A percentile compares a stretch with the other conserved stretches of the same genome.
These are phyloP conservation scores for Diadromus collaris DNA, from an alignment of 2,888 invertebrate species.

Conservation along the genomic window DNA sequence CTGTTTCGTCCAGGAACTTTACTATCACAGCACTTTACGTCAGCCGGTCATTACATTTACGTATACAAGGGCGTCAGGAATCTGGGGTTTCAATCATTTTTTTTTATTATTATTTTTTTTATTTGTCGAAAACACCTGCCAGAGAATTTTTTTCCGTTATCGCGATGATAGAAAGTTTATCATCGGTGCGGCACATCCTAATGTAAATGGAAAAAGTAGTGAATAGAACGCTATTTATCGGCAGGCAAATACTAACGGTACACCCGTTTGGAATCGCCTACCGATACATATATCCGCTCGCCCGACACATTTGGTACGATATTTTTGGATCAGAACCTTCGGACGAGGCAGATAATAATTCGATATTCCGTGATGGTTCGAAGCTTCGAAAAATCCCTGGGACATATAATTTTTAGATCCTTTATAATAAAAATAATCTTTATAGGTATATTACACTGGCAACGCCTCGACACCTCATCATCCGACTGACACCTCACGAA, in stretches of 20 bases:
- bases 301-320: too few relatives aligned
- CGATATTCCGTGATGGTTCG: background rate
- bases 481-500: constrained; percentile 50
- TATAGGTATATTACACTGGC: background rate
- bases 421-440: background rate
- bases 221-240: background rate
- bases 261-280: too few relatives aligned
- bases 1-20: constrained; percentile 44
- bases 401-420: background rate
- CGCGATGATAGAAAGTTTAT: too few relatives aligned
- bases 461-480: constrained; percentile 8
- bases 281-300: too few relatives aligned
- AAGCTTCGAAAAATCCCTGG: background rate
- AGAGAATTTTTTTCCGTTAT: too few relatives aligned
- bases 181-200: too few relatives aligned
- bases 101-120: too few relatives aligned
- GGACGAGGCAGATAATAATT: background rate
- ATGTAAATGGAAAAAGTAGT: background rate
- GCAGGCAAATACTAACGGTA: background rate
- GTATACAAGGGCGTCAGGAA: constrained; percentile 10
- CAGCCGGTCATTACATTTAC: constrained; percentile 15
- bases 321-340: too few relatives aligned
- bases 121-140: too few relatives aligned
- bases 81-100: constrained; percentile 4
- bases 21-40: constrained; percentile 55